Percentiles rank a stretch among this genome's conserved stretches.
Evolutionary conservation across 2,797 vertebrate species (phyloP).

Genomic region (Rhinoraja longicauda): DNA sequence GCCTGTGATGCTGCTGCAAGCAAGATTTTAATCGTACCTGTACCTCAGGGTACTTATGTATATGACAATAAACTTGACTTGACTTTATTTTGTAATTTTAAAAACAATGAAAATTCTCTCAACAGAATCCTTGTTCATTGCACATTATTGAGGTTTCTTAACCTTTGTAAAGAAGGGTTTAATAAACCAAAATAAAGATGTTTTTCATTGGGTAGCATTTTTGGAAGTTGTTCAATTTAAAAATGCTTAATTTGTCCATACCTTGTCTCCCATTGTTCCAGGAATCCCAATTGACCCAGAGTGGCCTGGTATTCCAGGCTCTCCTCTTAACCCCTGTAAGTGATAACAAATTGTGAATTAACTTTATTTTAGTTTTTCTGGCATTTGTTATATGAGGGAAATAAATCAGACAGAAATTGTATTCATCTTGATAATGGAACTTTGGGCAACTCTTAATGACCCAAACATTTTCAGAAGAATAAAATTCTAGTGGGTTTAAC

Average conservation of each 20-base stretch:
- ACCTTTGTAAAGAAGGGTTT: not conserved
- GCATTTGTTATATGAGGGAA: not conserved
- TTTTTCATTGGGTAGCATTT: not conserved
- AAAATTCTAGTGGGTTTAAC: not conserved
- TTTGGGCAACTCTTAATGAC: not conserved
- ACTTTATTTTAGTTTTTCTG: not conserved
- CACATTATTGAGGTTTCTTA: not conserved
- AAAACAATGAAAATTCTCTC: not conserved
- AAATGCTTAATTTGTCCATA: conserved; percentile 43
- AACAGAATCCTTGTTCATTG: no score
- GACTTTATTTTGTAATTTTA: not conserved
- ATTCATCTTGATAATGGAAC: not conserved
- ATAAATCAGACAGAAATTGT: not conserved
- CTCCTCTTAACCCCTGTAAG: conserved; percentile 57
- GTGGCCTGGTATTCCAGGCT: conserved; percentile 55
- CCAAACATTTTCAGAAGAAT: not conserved
- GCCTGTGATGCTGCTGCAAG: no score
- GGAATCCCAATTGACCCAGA: conserved; percentile 55
- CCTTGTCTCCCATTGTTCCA: conserved; percentile 69
- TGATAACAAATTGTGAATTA: not conserved
- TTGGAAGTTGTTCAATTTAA: conserved; percentile 24
- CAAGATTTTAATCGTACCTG: no score
- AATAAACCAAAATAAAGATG: not conserved
- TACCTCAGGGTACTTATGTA: no score
- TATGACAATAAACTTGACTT: no score